Evolutionary conservation across 2,888 invertebrate species (phyloP).

Genomic region (Dryocosmus kuriphilus): DNA sequence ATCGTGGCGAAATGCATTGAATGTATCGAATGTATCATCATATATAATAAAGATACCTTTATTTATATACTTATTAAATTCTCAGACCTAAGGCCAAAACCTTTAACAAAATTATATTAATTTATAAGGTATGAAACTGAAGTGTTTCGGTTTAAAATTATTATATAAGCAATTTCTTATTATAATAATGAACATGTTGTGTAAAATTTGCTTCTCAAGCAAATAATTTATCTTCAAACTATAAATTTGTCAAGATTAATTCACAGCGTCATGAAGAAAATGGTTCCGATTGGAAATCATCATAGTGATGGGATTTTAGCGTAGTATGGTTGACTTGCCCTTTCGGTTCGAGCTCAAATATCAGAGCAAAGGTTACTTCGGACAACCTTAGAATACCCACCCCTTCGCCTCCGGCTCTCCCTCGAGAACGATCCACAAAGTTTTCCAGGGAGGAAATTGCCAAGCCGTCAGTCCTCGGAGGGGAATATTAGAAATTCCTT

Average conservation of each 20-base stretch:
- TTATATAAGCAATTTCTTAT: too few relatives aligned
- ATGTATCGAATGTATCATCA: too few relatives aligned
- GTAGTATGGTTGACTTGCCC: constrained; percentile 53
- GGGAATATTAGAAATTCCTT: constrained; percentile 65
- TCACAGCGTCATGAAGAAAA: background rate
- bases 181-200: too few relatives aligned
- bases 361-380: constrained; percentile 61
- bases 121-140: too few relatives aligned
- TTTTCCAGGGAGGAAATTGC: constrained; percentile 64
- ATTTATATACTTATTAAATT: too few relatives aligned
- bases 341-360: constrained; percentile 59
- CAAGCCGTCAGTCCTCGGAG: constrained; percentile 60
- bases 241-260: background rate
- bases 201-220: too few relatives aligned
- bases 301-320: background rate
- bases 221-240: too few relatives aligned
- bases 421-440: constrained; percentile 59
- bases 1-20: too few relatives aligned
- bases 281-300: background rate
- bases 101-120: too few relatives aligned
- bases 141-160: too few relatives aligned
- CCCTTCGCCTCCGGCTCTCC: constrained; percentile 54
- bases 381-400: constrained; percentile 52
- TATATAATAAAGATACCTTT: too few relatives aligned
- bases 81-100: too few relatives aligned